Base-by-base conservation (phyloP, 1,140 invertebrate species). In the Agrilus planipennis region DNA sequence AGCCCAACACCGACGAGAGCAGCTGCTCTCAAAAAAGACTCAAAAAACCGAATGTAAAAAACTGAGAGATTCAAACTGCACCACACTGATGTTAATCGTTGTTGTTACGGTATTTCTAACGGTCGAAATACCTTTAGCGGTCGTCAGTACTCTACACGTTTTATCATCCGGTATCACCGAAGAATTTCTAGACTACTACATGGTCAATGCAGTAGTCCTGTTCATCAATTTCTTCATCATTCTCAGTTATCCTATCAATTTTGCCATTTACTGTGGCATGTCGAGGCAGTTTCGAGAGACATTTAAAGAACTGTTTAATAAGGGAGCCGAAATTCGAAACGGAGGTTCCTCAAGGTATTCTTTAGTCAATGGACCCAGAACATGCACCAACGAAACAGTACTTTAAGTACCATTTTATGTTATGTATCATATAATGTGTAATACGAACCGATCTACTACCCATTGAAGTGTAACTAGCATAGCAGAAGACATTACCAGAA, bases 201-300 rank as follows among this genome's bases (percentile, higher is more conserved):
- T 88, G 27, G 81, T 85, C 11, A 89, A 89, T 58, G 75, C 82
- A 6, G 74, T 88, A 42, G 83, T 94, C 30, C 64, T 93, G 14
- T 75, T 92, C 49, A 89, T 84, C 1, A 91, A 91, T 66, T 89
- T 94, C 64, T 85, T 89, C 60, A 87, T 95, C 45, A 82, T 89
- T 29, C 70, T 90, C 5, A 87, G 82, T 14, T 94, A 93, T 62
- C 89, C 89, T 0, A 81, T 93, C 39, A 92, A 94, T 63, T 95
- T 95, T 55, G 89, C 88, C 38, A 93, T 95, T 44, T 95, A 95
- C 59, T 94, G 89, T 59, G 88, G 88, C 4, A 94, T 94, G 90
- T 89, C 84, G 32, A 70, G 87, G 16, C 87, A 92, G 57, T 95
- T 95, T 58, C 68, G 90, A 20, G 87, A 92, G 60, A 94, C 90